Conservation (phyloP, 1,140 invertebrate species). For the Aphidius gifuensis region DNA sequence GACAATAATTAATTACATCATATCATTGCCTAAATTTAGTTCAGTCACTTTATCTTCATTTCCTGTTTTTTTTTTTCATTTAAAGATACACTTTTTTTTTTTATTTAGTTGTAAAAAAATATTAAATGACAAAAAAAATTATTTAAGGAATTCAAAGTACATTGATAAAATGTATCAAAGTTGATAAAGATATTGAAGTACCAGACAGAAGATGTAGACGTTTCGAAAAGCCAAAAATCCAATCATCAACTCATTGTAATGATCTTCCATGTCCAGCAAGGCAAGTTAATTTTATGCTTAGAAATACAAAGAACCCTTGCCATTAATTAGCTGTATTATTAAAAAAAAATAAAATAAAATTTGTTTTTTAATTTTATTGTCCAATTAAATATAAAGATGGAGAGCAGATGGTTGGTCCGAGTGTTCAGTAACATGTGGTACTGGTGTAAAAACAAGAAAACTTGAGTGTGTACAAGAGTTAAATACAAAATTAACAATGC, state of each 20-base stretch:
- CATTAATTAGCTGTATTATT: too few relatives aligned
- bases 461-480: slow-evolving; percentile 56
- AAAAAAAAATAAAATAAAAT: too few relatives aligned
- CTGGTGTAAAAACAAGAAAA: slow-evolving; percentile 60
- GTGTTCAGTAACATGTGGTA: slow-evolving; percentile 69
- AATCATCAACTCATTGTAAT: slow-evolving; percentile 66
- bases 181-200: slow-evolving; percentile 34
- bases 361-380: background rate
- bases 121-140: background rate
- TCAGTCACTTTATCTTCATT: too few relatives aligned
- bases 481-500: slow-evolving; percentile 52
- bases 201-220: slow-evolving; percentile 65
- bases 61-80: too few relatives aligned
- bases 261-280: slow-evolving; percentile 65
- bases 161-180: slow-evolving; percentile 39
- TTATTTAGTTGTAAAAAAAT: too few relatives aligned
- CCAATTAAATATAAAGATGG: slow-evolving; percentile 36
- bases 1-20: background rate
- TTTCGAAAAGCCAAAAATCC: slow-evolving; percentile 59
- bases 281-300: too few relatives aligned
- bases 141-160: slow-evolving; percentile 31
- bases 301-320: too few relatives aligned
- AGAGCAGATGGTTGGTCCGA: slow-evolving; percentile 46
- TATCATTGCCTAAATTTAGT: too few relatives aligned
- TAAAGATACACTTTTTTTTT: too few relatives aligned